A percentile compares a stretch with the other conserved stretches of the same genome.
These are phyloP conservation scores for Drosophila ochracea DNA, from an alignment of 2,888 invertebrate species.

Conservation along the genomic window DNA sequence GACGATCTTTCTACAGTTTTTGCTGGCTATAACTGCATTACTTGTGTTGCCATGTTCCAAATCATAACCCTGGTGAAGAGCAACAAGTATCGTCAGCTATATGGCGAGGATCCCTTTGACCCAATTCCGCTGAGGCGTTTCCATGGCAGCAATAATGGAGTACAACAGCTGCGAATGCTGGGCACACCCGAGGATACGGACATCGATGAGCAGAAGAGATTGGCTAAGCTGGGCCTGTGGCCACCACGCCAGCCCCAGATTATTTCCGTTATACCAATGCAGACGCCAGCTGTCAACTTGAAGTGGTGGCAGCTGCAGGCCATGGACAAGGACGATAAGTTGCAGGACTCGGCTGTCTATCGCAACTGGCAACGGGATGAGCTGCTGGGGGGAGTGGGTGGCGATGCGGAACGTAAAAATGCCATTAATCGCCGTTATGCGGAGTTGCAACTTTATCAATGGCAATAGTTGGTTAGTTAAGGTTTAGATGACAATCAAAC, in stretches of 20 bases:
- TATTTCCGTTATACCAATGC: slow-evolving; percentile 67
- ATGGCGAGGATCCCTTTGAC: slow-evolving; percentile 83
- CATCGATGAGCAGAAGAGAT: slow-evolving; percentile 75
- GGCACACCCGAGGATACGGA: slow-evolving; percentile 74
- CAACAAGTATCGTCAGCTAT: slow-evolving; percentile 74
- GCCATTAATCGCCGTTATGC: slow-evolving; percentile 61
- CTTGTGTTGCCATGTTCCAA: slow-evolving; percentile 82
- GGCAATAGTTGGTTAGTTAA: slow-evolving; percentile 10
- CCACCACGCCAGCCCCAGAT: slow-evolving; percentile 58
- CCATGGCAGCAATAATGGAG: slow-evolving; percentile 19
- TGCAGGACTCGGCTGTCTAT: slow-evolving; percentile 53
- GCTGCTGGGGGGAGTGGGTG: slow-evolving; percentile 57
- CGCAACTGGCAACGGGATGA: slow-evolving; percentile 65
- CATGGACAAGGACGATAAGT: slow-evolving; percentile 45
- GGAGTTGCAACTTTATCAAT: slow-evolving; percentile 24
- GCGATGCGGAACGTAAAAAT: slow-evolving; percentile 62
- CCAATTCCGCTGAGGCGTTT: slow-evolving; percentile 38
- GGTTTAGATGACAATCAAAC: neutral
- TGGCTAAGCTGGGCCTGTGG: slow-evolving; percentile 67
- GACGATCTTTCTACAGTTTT: slow-evolving; percentile 66
- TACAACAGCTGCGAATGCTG: slow-evolving; percentile 74
- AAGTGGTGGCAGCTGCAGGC: slow-evolving; percentile 74
- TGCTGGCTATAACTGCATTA: slow-evolving; percentile 79
- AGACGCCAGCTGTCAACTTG: slow-evolving; percentile 38
- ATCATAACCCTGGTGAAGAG: slow-evolving; percentile 78